A percentile compares a stretch with the other conserved stretches of the same genome.
Conservation (phyloP, 2,113 vertebrate species). For the Azemiops feae region DNA sequence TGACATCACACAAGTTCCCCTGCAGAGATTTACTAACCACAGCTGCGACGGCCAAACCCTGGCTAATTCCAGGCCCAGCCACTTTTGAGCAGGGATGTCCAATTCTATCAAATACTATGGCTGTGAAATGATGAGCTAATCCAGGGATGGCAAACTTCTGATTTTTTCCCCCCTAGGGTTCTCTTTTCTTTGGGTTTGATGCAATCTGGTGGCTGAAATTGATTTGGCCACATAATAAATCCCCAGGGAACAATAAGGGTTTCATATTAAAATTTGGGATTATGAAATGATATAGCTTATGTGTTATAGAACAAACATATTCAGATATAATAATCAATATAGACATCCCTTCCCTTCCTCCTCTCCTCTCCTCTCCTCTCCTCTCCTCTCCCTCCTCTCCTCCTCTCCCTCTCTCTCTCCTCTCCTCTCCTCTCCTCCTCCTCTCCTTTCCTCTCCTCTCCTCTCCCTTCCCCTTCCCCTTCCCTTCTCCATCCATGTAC, state of each 20-base stretch:
- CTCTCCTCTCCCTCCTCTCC: neutral
- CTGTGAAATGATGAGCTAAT: accelerated
- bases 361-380: no score
- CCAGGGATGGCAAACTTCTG: neutral
- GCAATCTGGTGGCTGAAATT: neutral
- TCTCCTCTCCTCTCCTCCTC: accelerated
- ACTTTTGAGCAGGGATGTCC: neutral
- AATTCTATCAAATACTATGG: neutral
- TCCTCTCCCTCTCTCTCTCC: accelerated
- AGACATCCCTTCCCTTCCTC: neutral
- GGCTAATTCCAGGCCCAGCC: neutral
- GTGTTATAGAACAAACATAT: neutral
- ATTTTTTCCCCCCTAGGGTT: neutral
- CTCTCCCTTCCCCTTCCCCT: no score
- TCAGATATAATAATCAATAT: neutral
- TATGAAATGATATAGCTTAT: neutral
- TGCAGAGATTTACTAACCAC: constrained; percentile 22
- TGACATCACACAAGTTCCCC: constrained; percentile 39
- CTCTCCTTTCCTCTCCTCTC: no score
- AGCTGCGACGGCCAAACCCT: neutral
- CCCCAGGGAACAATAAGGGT: neutral
- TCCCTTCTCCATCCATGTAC: no score
- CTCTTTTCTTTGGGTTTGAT: neutral
- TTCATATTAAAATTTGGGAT: neutral
- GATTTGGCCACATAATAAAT: neutral